phyloP scores from a whole-genome alignment of 2,113 vertebrate species.

The Gavia stellata region DNA sequence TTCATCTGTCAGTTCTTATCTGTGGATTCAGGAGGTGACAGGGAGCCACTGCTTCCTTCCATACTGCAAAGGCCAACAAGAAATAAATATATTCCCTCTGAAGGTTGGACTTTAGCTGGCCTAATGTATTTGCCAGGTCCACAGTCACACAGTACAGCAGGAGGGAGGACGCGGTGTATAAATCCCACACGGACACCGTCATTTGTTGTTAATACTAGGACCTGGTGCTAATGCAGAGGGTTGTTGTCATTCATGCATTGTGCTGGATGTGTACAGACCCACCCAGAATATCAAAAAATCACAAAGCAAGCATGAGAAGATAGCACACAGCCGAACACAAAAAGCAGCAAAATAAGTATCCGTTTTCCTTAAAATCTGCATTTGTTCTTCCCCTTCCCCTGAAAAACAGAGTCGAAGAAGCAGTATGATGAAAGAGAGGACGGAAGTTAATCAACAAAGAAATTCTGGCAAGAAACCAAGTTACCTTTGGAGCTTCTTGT shows the following conservation, averaged over 20 bases:
- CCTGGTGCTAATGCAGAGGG: not conserved
- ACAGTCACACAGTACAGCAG: not conserved
- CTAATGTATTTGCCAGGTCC: not conserved
- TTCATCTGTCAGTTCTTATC: not conserved
- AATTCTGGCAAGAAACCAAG: not conserved
- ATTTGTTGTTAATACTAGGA: not conserved
- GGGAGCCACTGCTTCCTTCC: not conserved
- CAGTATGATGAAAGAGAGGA: not conserved
- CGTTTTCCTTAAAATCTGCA: not conserved
- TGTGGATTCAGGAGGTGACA: not conserved
- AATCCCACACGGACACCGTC: not conserved
- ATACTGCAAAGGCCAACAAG: not conserved
- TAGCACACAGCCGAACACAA: not conserved
- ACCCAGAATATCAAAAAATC: not conserved
- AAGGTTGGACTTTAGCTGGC: not conserved
- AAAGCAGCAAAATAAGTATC: not conserved
- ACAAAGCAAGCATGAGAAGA: not conserved
- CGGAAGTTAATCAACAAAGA: not conserved
- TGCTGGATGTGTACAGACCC: not conserved
- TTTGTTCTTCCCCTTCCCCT: not conserved
- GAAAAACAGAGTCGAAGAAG: not conserved
- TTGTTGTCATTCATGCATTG: not conserved
- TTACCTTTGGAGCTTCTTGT: not conserved
- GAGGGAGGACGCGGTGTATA: fast-evolving
- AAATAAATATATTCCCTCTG: not conserved